Evolutionary conservation across 30 jellyfish, hydroid and myxozoan species (phyloP), one percentile per base, ranked within the genome.

Genomic region (Hydra vulgaris): DNA sequence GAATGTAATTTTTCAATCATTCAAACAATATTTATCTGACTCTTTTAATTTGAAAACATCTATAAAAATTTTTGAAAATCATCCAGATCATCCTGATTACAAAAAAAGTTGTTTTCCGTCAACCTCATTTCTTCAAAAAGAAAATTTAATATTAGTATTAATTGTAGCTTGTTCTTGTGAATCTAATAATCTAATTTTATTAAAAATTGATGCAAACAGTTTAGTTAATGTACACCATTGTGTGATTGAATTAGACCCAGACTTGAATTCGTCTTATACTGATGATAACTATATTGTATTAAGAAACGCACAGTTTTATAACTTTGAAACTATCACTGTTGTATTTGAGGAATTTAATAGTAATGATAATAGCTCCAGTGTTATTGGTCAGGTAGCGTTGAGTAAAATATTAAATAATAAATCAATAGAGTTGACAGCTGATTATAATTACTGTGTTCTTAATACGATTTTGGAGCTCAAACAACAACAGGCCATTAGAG

Each of bases 321-420:
- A 66, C 83, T 23, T n/a, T 66, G 86, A 79, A 0, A 53, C 17
- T 22, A 0, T 79, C 8, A 79, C 84, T 25, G 7, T 79, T 18
- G 18, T 79, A 55, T 66, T 3, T 79, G n/a, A n/a, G n/a, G 86
- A 79, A 67, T 82, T 56, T 56, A 56, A 56, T 56, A n/a, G n/a
- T 56, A 56, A 79, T 54, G 72, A 79, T 7, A 22, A 25, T 17
- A 26, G 56, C 20, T 25, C 24, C 16, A 76, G 70, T 17, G 70
- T 79, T 7, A 23, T 79, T 66, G 83, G 86, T 55, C 86, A 79
- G 70, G 21, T 79, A 18, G 83, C 86, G 23, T 55, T 79, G 5
- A 15, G 18, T 17, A 21, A 21, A 0, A 76, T 76, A 23, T 23
- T 54, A 54, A 53, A 0, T 23, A 20, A 18, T 21, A 27, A 21